These are phyloP conservation scores for Pitta sordida DNA, from an alignment of 2,113 vertebrate species.

Conservation along the genomic window DNA sequence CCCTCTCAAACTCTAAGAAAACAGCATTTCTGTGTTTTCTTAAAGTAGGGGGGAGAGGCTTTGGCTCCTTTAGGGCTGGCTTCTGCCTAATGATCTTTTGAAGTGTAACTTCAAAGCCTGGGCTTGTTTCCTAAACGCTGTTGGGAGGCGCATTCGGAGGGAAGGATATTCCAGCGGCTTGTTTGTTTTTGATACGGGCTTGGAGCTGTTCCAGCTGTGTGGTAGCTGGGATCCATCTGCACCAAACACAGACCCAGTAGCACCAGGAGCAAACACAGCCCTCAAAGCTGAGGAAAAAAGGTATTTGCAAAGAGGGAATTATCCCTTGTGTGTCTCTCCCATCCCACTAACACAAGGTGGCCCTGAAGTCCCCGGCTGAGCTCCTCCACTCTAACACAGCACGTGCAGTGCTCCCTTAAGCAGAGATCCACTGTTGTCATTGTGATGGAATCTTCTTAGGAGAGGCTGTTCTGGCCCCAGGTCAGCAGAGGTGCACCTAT, in stretches of 20 bases:
- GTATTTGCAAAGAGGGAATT: background rate
- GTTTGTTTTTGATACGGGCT: background rate
- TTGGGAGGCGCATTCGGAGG: background rate
- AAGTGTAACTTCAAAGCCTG: constrained; percentile 22
- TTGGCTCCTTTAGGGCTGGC: background rate
- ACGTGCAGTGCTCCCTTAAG: background rate
- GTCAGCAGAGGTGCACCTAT: fast-evolving
- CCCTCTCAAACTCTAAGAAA: background rate
- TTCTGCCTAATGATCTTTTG: background rate
- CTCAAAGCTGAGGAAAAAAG: background rate
- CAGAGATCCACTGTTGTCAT: background rate
- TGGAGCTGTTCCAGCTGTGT: background rate
- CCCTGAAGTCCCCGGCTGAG: background rate
- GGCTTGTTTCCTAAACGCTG: background rate
- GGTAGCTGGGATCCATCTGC: background rate
- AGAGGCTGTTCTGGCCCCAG: background rate
- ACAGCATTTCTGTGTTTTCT: background rate
- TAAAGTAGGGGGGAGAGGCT: background rate
- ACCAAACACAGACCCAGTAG: background rate
- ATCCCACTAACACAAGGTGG: fast-evolving
- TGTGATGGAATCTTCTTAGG: background rate
- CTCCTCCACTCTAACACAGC: fast-evolving
- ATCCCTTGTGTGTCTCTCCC: background rate
- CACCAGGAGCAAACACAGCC: background rate
- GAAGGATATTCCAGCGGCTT: background rate